Base-by-base conservation (phyloP, 2,888 invertebrate species). In the Pterobdella sp. region DNA sequence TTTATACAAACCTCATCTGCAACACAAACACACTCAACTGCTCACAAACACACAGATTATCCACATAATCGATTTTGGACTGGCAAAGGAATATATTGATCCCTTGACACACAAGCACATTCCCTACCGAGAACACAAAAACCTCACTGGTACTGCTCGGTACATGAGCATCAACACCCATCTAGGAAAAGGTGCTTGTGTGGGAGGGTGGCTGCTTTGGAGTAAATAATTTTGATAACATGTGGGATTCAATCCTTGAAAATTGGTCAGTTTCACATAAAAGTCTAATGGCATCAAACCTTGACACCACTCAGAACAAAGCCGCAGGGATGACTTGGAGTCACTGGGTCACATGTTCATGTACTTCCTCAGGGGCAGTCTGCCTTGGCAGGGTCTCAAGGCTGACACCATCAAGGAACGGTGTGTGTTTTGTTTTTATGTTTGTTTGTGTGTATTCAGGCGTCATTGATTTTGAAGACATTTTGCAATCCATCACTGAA, bases 81-180 rank as follows among this genome's bases (percentile, higher is more conserved):
- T 99, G 88, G 98, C 98, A 87, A 99, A 99, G 89, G 98, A 98
- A 89, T 99, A 98, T 87, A 98, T 98, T 88, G 98, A 99, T 88
- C 91, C 95, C 88, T 97, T 98, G 89, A 86, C 86, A 71, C 81
- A 82, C 76, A 83, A 97, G 88, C 98, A 99, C 88, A 99, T 99
- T 88, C 97, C 98, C 82, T 99, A 98, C 87, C 91, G 97, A 89
- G 98, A 99, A 88, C 98, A 99, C 88, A 99, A 99, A 88, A 96
- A 96, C 84, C 89, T 99, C 84, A 99, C 98, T 78, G 98, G 98
- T 81, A 98, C 98, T 79, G 98, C 98, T 80, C 90, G 98, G 87
- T 99, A 99, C 87, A 99, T 99, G 98, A 97, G 96, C 86, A 98
- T 99, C 87, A 99, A 99, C 86, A 99, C 98, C 85, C 98, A 99